Conservation (phyloP, 2,113 vertebrate species). For the Poicephalus meyeri region DNA sequence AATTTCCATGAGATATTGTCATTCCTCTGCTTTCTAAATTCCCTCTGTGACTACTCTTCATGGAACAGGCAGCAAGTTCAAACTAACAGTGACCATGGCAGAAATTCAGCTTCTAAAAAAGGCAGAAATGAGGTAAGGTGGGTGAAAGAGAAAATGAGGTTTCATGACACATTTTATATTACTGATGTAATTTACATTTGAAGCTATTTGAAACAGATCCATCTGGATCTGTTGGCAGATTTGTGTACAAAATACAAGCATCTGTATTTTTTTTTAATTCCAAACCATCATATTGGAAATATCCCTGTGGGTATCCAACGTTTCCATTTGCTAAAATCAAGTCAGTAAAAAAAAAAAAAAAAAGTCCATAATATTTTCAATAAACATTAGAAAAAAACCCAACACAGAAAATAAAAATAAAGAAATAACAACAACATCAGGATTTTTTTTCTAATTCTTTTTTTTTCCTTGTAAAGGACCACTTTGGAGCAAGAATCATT, state of each 20-base stretch:
- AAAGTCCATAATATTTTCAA: neutral
- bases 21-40: neutral
- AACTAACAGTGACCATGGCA: neutral
- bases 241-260: neutral
- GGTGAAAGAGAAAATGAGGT: neutral
- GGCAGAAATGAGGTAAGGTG: neutral
- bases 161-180: neutral
- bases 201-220: neutral
- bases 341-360: neutral
- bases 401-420: neutral
- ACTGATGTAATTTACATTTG: neutral
- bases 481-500: neutral
- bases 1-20: neutral
- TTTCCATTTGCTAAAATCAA: neutral
- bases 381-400: neutral
- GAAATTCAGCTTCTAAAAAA: neutral
- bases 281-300: neutral
- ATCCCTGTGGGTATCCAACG: neutral
- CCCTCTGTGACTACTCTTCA: neutral
- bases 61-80: neutral
- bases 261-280: neutral
- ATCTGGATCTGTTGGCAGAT: neutral
- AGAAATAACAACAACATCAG: neutral
- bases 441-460: neutral
- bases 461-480: fast-evolving